phyloP scores from a whole-genome alignment of 2,888 invertebrate species.

The Fabriciana adippe region DNA sequence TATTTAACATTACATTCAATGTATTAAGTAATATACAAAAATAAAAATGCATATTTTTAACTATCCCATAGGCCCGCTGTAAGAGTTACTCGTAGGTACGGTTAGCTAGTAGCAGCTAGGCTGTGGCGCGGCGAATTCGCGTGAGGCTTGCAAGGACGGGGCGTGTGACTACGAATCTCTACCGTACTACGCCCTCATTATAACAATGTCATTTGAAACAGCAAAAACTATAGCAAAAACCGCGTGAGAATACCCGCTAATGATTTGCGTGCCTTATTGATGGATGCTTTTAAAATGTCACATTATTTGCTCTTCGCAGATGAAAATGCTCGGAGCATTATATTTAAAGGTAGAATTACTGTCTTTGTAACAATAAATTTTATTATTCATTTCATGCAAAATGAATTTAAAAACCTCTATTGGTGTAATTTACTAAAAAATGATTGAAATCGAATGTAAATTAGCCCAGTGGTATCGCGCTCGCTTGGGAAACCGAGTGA shows the following conservation, averaged over 20 bases:
- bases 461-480: too few relatives aligned
- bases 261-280: constrained; percentile 23
- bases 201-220: constrained; percentile 33
- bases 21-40: neutral
- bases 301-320: constrained; percentile 14
- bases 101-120: constrained; percentile 1
- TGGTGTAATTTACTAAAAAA: neutral
- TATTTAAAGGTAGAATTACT: neutral
- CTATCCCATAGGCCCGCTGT: neutral
- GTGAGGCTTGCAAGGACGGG: constrained; percentile 35
- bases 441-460: neutral
- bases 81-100: neutral
- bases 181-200: constrained; percentile 35
- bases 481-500: too few relatives aligned
- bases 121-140: constrained; percentile 30
- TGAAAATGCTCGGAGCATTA: neutral
- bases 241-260: constrained; percentile 33
- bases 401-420: neutral
- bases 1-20: too few relatives aligned
- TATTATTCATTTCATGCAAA: constrained; percentile 8
- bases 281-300: constrained; percentile 27
- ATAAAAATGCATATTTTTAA: neutral
- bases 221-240: constrained; percentile 26
- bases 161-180: constrained; percentile 34
- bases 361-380: constrained; percentile 3